phyloP scores from a whole-genome alignment of 2,888 invertebrate species.

The Aproaerema taeniolella region DNA sequence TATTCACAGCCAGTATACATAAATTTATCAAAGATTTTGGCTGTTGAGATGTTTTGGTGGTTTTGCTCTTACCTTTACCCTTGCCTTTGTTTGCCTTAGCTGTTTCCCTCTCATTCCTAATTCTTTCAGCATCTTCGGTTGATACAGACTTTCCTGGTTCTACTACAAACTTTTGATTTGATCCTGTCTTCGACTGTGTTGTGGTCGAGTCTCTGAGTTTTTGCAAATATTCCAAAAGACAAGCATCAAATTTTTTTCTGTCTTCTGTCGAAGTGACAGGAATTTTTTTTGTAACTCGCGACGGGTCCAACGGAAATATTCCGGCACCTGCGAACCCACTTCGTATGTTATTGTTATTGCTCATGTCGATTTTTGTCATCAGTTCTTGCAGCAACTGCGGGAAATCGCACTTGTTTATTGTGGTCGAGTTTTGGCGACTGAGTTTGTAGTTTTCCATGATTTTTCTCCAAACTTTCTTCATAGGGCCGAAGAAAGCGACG shows the following conservation, averaged over 20 bases:
- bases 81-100: background rate
- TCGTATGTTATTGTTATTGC: constrained; percentile 12
- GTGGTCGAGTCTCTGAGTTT: constrained; percentile 14
- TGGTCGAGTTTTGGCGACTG: constrained; percentile 10
- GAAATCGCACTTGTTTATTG: constrained; percentile 22
- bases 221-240: constrained; percentile 15
- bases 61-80: background rate
- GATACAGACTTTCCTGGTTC: constrained; percentile 17
- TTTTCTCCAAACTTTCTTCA: constrained; percentile 15
- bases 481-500: constrained; percentile 8
- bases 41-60: background rate
- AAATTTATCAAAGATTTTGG: background rate
- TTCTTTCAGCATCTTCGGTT: constrained; percentile 15
- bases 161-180: constrained; percentile 14
- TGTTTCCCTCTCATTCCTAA: background rate
- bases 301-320: constrained; percentile 19
- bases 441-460: constrained; percentile 14
- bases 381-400: constrained; percentile 19
- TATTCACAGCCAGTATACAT: background rate
- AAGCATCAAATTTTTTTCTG: constrained; percentile 12
- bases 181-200: constrained; percentile 10
- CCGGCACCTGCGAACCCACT: constrained; percentile 21
- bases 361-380: constrained; percentile 18
- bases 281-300: constrained; percentile 14
- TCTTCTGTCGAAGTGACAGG: constrained; percentile 13